Conservation (phyloP, 2,113 vertebrate genomes). For the Xenus cinereus region DNA sequence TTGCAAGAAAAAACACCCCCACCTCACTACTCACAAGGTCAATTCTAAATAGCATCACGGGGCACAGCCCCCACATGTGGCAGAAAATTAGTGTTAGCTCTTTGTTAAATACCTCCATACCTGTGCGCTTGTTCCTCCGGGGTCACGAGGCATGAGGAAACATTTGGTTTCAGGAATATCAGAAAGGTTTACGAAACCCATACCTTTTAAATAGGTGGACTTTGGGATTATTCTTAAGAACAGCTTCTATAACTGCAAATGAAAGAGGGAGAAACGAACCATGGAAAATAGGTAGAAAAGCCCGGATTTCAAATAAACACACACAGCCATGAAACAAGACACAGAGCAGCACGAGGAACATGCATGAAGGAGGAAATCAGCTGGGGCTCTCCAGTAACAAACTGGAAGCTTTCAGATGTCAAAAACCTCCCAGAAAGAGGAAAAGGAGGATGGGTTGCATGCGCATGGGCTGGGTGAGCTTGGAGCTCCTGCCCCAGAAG, state of each 20-base stretch:
- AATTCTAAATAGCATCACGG: constrained; percentile 9
- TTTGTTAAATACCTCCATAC: constrained; percentile 11
- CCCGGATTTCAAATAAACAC: neutral
- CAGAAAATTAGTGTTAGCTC: constrained; percentile 1
- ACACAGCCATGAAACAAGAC: neutral
- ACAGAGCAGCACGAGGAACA: neutral
- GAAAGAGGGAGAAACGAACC: neutral
- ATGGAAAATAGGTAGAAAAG: neutral
- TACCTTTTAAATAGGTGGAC: neutral
- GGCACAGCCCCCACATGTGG: neutral
- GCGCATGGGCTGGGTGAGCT: neutral
- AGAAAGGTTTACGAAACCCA: neutral
- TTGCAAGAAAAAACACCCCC: constrained; percentile 30
- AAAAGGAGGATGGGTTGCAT: neutral
- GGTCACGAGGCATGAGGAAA: neutral
- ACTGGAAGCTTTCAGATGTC: constrained; percentile 25
- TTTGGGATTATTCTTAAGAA: neutral
- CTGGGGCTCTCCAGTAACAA: neutral
- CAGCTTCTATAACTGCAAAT: neutral
- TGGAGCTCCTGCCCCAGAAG: neutral
- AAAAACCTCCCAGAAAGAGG: constrained; percentile 2
- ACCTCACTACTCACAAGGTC: constrained; percentile 3
- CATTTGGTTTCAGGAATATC: neutral
- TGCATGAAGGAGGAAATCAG: neutral
- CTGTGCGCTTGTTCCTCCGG: neutral